Evolutionary conservation across 2,888 invertebrate genomes (phyloP).

Genomic region (Tupiocoris notatus): DNA sequence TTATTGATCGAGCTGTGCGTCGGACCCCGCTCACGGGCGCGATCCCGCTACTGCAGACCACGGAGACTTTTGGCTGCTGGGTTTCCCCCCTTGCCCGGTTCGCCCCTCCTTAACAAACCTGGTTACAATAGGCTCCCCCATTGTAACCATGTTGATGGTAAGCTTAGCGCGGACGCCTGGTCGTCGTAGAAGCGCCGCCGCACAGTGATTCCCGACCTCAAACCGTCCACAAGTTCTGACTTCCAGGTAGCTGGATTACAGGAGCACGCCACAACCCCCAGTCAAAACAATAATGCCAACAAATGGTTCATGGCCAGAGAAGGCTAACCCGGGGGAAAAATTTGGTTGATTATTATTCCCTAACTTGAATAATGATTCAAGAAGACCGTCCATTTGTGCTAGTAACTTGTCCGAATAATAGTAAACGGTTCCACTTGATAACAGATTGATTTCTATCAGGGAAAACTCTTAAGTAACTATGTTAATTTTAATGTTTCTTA

Average conservation of each 20-base stretch:
- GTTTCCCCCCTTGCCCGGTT: constrained; percentile 98
- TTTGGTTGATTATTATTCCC: too few species aligned
- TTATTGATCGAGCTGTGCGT: constrained; percentile 80
- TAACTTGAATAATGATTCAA: too few species aligned
- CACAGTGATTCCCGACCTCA: constrained; percentile 81
- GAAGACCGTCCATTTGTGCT: too few species aligned
- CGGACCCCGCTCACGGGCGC: constrained; percentile 93
- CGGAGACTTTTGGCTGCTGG: constrained; percentile 99
- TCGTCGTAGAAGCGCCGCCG: constrained; percentile 70
- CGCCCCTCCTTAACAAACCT: constrained; percentile 97
- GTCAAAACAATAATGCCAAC: too few species aligned
- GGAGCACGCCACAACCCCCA: constrained; percentile 95
- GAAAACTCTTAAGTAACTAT: too few species aligned
- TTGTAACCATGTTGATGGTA: constrained; percentile 92
- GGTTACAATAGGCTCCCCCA: constrained; percentile 78
- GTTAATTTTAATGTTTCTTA: too few species aligned
- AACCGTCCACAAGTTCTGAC: constrained; percentile 86
- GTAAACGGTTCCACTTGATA: too few species aligned
- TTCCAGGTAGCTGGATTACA: constrained; percentile 98
- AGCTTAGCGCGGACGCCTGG: constrained; percentile 95
- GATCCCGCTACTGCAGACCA: constrained; percentile 98
- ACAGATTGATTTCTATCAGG: too few species aligned
- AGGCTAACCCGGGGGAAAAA: too few species aligned
- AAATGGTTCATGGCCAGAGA: too few species aligned
- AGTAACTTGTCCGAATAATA: too few species aligned